Percentiles rank a stretch among this genome's conserved stretches.
Conservation (phyloP, 1,140 invertebrate genomes). For the Reticulitermes speratus region DNA sequence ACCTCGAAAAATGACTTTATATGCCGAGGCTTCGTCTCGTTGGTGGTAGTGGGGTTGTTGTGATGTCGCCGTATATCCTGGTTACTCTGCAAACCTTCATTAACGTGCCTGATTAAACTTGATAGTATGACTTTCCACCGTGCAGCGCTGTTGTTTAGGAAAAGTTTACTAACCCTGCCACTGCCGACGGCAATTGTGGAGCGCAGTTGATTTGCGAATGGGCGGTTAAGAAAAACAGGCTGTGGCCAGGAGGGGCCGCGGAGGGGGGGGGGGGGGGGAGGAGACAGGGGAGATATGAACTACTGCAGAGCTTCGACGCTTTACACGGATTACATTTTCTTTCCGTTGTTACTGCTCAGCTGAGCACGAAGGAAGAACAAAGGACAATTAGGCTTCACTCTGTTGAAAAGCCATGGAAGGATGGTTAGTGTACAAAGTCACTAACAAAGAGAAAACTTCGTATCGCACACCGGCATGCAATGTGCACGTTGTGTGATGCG, state of each 20-base stretch:
- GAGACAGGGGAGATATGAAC: not conserved
- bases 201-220: not conserved
- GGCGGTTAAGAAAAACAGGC: not conserved
- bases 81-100: constrained; percentile 30
- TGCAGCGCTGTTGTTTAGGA: not conserved
- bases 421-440: not conserved
- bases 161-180: not conserved
- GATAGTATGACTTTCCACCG: constrained; percentile 23
- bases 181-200: not conserved
- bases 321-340: constrained; percentile 9
- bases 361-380: not conserved
- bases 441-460: not conserved
- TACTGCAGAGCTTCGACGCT: not conserved
- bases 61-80: constrained; percentile 26
- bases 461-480: not conserved
- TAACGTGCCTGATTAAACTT: constrained; percentile 31
- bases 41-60: not conserved
- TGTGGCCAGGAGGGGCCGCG: not conserved
- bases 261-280: not conserved
- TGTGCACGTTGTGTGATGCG: too few relatives aligned
- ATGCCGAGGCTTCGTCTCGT: not conserved
- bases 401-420: not conserved
- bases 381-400: not conserved
- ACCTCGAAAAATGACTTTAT: constrained; percentile 10
- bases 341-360: not conserved